phyloP scores from a whole-genome alignment of 1,140 invertebrate genomes.

The Plutomurus gul region DNA sequence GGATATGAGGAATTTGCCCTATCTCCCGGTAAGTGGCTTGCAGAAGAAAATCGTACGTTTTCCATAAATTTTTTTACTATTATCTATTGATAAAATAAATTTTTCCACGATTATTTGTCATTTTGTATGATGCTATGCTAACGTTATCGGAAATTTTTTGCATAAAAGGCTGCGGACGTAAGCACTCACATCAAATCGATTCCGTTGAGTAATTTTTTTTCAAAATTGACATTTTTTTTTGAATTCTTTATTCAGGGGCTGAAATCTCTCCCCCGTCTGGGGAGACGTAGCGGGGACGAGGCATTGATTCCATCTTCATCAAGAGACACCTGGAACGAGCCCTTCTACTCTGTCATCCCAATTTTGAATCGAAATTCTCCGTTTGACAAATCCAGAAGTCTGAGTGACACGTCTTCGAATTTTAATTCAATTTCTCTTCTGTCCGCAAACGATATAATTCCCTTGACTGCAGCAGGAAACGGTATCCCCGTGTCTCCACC shows the following conservation, averaged over 20 bases:
- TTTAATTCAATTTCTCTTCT: not conserved
- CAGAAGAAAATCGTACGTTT: not conserved
- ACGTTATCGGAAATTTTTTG: no score
- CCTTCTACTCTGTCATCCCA: not conserved
- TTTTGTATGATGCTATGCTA: no score
- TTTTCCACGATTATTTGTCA: not conserved
- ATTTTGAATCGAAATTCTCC: not conserved
- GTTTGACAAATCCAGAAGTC: not conserved
- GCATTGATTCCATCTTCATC: not conserved
- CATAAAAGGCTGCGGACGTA: no score
- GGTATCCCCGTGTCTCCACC: not conserved
- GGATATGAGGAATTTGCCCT: not conserved
- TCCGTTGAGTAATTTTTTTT: not conserved
- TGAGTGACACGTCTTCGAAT: no score
- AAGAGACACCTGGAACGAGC: not conserved
- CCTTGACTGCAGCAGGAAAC: no score
- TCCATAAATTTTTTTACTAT: not conserved
- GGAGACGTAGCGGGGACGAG: not conserved
- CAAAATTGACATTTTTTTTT: no score
- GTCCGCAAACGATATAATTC: not conserved
- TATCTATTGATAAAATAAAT: not conserved
- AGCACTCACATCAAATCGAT: no score
- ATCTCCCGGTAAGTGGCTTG: not conserved
- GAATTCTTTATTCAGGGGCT: no score
- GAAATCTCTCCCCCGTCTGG: not conserved